Evolutionary conservation across 2,797 vertebrate genomes (phyloP).

Genomic region (Sebastes reedi): DNA sequence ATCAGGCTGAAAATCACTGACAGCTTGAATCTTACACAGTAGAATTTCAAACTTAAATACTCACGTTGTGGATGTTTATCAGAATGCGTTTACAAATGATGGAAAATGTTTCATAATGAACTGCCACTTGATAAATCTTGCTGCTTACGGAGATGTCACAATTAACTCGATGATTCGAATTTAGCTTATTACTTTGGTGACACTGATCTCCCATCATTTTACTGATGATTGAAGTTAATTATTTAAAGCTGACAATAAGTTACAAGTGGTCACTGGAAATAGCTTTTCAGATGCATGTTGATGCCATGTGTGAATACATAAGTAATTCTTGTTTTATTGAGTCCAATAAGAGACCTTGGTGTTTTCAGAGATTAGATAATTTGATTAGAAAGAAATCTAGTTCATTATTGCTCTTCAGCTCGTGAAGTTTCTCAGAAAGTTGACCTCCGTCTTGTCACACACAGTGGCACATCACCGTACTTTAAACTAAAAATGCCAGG

Average conservation of each 20-base stretch:
- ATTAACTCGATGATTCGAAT: background rate
- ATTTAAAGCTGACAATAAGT: background rate
- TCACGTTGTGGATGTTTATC: background rate
- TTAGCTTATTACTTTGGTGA: background rate
- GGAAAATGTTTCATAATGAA: background rate
- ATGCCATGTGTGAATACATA: background rate
- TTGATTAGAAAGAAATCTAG: background rate
- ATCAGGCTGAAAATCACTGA: background rate
- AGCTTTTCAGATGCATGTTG: background rate
- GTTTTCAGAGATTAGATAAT: background rate
- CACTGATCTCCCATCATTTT: background rate
- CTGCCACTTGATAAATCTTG: background rate
- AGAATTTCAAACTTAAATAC: background rate
- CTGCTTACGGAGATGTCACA: background rate
- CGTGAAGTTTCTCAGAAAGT: background rate
- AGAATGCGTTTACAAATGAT: background rate
- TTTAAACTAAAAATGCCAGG: background rate
- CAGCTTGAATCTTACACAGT: background rate
- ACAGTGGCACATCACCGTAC: background rate
- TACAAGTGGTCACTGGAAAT: background rate
- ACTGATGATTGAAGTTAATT: background rate
- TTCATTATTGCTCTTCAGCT: background rate
- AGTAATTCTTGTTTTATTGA: background rate
- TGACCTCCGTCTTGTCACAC: background rate
- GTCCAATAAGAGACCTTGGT: background rate